phyloP scores from a whole-genome alignment of 2,888 invertebrate genomes.

The Andrena hattorfiana region DNA sequence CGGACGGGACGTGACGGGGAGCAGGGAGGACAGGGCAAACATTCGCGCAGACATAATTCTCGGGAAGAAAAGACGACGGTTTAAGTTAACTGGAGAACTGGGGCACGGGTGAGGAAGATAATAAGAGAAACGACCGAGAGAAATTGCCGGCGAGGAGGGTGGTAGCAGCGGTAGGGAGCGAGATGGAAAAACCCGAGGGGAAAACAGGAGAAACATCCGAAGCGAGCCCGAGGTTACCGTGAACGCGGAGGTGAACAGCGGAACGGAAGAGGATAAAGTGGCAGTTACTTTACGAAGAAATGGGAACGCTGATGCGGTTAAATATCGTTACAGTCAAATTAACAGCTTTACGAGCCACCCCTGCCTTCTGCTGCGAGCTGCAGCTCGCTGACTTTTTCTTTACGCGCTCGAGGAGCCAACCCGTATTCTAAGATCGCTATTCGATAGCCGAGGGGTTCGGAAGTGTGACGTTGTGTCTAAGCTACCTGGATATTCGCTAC shows the following conservation, averaged over 20 bases:
- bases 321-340: conserved; percentile 8
- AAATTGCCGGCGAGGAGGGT: conserved; percentile 8
- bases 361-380: too few relatives aligned
- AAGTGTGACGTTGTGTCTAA: too few relatives aligned
- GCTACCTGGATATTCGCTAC: too few relatives aligned
- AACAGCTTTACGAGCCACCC: neutral
- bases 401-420: too few relatives aligned
- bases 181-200: neutral
- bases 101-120: conserved; percentile 16
- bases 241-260: neutral
- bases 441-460: too few relatives aligned
- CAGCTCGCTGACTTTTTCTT: too few relatives aligned
- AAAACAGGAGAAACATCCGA: conserved; percentile 40
- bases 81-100: conserved; percentile 34
- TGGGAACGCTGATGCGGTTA: neutral
- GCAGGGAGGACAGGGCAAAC: conserved; percentile 5
- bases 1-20: neutral
- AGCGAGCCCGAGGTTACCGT: neutral
- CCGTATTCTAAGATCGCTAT: too few relatives aligned
- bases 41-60: conserved; percentile 29
- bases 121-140: conserved; percentile 29
- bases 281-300: conserved; percentile 4
- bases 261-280: conserved; percentile 11
- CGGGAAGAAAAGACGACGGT: conserved; percentile 25
- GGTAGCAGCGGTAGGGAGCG: neutral